A percentile compares a stretch with the other conserved stretches of the same genome.
Conservation (phyloP, 1,140 invertebrate genomes). For the Radopholus similis region DNA sequence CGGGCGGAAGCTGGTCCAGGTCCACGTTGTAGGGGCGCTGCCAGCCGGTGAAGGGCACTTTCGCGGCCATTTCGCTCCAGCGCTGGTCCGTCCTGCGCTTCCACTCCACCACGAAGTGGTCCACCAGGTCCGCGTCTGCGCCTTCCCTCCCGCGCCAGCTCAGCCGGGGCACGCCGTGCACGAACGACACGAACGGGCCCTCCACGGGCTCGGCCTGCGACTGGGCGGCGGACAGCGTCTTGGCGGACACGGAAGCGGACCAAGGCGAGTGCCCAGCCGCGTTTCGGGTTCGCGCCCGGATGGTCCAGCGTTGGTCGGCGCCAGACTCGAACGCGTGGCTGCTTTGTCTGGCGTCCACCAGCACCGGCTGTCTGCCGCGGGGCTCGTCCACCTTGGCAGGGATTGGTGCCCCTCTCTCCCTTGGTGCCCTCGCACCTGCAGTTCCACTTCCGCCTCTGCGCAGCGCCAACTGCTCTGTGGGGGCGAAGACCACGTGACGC, state of each 20-base stretch:
- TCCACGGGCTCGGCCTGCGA: constrained; percentile 51
- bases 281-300: constrained; percentile 48
- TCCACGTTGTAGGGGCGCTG: constrained; percentile 58
- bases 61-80: constrained; percentile 43
- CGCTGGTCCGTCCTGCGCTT: constrained; percentile 36
- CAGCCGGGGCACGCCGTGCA: constrained; percentile 41
- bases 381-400: constrained; percentile 53
- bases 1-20: constrained; percentile 48
- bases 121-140: constrained; percentile 37
- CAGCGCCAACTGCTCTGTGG: constrained; percentile 57
- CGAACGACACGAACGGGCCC: constrained; percentile 45
- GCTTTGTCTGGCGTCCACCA: constrained; percentile 44
- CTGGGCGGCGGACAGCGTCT: constrained; percentile 30
- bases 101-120: constrained; percentile 52
- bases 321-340: constrained; percentile 52
- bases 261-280: constrained; percentile 53
- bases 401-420: not conserved
- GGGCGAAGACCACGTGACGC: constrained; percentile 52
- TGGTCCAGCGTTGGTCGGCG: constrained; percentile 50
- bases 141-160: constrained; percentile 35
- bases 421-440: constrained; percentile 23
- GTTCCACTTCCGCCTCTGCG: constrained; percentile 40
- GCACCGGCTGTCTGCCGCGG: constrained; percentile 29
- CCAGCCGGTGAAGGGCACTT: constrained; percentile 49
- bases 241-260: constrained; percentile 46